Conservation (phyloP, 2,797 vertebrate species). For the Aphelocoma californica region DNA sequence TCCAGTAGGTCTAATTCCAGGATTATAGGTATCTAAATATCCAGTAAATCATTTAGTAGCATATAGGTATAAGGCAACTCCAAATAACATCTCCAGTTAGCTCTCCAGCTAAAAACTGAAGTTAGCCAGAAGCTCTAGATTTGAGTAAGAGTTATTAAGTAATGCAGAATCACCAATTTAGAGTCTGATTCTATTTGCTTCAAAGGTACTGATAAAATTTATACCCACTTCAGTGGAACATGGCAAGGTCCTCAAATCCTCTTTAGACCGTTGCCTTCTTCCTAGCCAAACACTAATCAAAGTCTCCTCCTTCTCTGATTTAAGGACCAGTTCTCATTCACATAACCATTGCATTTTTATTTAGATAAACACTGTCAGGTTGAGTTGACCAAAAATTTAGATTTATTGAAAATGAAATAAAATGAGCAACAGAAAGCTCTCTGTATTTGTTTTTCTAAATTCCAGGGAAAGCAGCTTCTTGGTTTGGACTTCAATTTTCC, state of each 20-base stretch:
- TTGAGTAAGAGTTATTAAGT: neutral
- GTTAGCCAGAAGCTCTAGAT: constrained; percentile 20
- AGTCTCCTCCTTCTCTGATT: neutral
- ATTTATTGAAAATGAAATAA: constrained; percentile 48
- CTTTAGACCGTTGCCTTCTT: neutral
- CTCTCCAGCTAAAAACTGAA: constrained; percentile 39
- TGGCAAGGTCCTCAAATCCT: neutral
- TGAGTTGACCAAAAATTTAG: constrained; percentile 46
- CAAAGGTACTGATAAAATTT: constrained; percentile 24
- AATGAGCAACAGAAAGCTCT: constrained; percentile 27
- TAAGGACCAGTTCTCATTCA: neutral
- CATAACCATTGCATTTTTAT: neutral
- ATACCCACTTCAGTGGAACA: neutral
- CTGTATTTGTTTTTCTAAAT: constrained; percentile 41
- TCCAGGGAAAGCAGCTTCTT: constrained; percentile 34
- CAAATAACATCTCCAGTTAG: constrained; percentile 47
- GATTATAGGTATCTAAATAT: constrained; percentile 64
- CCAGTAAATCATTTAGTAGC: constrained; percentile 62
- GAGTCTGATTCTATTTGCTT: neutral
- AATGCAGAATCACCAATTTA: constrained; percentile 25
- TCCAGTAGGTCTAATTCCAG: constrained; percentile 62
- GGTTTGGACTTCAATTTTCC: constrained; percentile 36
- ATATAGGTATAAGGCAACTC: constrained; percentile 55
- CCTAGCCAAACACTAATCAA: constrained; percentile 14
- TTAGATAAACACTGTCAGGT: constrained; percentile 38